Evolutionary conservation across 2,797 vertebrate genomes (phyloP).

Genomic region (Oreortyx pictus): DNA sequence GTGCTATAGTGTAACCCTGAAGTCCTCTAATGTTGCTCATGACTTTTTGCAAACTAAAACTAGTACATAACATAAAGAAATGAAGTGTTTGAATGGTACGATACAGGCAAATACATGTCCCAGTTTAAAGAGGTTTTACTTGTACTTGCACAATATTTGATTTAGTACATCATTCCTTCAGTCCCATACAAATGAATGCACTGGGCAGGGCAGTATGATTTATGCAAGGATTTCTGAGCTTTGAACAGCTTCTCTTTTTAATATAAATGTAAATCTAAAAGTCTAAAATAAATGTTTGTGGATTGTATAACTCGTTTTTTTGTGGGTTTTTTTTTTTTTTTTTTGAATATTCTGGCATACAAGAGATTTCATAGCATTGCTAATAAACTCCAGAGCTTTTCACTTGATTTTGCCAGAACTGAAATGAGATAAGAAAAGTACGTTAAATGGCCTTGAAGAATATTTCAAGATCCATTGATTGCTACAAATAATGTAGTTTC

Average conservation of each 20-base stretch:
- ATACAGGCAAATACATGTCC: background rate
- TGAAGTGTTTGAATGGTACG: background rate
- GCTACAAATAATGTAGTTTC: background rate
- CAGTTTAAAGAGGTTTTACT: background rate
- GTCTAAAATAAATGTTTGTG: background rate
- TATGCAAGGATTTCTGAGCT: background rate
- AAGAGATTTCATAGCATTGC: constrained; percentile 2
- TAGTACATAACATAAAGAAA: background rate
- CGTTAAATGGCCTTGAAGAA: constrained; percentile 13
- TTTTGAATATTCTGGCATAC: background rate
- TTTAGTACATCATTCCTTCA: background rate
- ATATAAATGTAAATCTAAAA: constrained; percentile 26
- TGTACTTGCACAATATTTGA: background rate
- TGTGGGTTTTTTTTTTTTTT: background rate
- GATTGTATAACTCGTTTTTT: background rate
- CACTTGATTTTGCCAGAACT: background rate
- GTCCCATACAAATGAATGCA: background rate
- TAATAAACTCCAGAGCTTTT: background rate
- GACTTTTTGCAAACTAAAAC: background rate
- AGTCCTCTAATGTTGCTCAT: background rate
- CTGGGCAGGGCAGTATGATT: background rate
- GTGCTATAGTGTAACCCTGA: background rate
- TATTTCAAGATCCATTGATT: constrained; percentile 8
- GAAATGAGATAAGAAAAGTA: background rate
- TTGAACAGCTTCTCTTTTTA: background rate